Percentiles rank a stretch among this genome's conserved stretches.
Conservation (phyloP, 2,113 vertebrate species). For the Microcebus tavaratra region DNA sequence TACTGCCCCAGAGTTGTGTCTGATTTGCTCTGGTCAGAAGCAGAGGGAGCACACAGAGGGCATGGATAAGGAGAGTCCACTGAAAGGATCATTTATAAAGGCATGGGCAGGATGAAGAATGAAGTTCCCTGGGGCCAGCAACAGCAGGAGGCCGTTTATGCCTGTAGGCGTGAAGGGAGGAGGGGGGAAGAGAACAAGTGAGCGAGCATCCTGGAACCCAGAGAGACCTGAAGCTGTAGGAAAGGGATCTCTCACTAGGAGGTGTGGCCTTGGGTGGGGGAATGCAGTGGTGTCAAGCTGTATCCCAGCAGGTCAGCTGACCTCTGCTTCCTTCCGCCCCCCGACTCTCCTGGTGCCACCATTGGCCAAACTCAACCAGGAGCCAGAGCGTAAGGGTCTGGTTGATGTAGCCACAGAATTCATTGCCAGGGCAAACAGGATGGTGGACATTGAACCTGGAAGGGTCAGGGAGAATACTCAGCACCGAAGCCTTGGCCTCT, state of each 20-base stretch:
- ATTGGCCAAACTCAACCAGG: neutral
- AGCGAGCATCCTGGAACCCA: neutral
- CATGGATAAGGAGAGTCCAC: no score
- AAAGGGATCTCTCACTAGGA: rapidly evolving
- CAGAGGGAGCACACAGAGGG: rapidly evolving
- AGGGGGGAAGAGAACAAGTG: no score
- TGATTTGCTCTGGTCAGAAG: neutral
- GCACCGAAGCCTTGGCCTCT: neutral
- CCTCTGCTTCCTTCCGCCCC: neutral
- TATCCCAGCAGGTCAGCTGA: no score
- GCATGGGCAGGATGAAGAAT: neutral
- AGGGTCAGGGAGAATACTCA: neutral
- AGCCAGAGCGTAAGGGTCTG: neutral
- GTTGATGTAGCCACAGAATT: neutral
- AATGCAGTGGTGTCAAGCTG: rapidly evolving
- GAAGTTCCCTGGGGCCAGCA: neutral
- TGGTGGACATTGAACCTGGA: neutral
- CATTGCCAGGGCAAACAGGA: neutral
- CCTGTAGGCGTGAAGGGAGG: neutral
- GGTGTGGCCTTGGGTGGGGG: neutral
- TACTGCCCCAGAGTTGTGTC: neutral
- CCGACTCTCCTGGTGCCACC: neutral
- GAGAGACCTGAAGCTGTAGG: neutral
- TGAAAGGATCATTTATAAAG: neutral
- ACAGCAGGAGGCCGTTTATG: neutral